Percentiles rank a stretch among this genome's conserved stretches.
Evolutionary conservation across 2,113 vertebrate species (phyloP).

Genomic region (Alces alces): DNA sequence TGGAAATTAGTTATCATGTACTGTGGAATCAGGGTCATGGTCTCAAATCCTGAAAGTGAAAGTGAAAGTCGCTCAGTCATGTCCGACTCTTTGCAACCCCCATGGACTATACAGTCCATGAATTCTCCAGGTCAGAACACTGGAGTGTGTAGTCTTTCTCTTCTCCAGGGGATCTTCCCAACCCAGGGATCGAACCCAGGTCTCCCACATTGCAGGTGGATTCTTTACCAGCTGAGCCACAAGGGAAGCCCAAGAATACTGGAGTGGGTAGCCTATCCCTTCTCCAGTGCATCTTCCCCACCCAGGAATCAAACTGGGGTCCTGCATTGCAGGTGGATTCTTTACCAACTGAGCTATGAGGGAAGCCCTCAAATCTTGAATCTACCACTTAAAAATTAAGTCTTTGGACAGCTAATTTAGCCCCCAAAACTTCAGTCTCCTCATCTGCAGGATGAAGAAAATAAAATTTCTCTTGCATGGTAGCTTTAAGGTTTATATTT

Average conservation of each 20-base stretch:
- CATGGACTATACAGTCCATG: not conserved
- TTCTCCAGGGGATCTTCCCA: not conserved
- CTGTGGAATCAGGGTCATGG: not conserved
- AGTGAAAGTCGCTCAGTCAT: not conserved
- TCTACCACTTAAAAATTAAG: constrained; percentile 14
- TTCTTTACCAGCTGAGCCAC: not conserved
- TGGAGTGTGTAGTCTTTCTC: not conserved
- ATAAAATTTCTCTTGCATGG: not conserved
- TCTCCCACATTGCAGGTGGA: not conserved
- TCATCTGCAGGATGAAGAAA: not conserved
- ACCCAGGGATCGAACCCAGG: not conserved
- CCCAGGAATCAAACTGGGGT: not conserved
- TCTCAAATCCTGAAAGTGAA: not conserved
- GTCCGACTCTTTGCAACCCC: not conserved
- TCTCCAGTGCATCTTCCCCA: not conserved
- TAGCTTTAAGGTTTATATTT: not conserved
- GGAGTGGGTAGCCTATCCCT: not conserved
- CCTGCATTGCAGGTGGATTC: not conserved
- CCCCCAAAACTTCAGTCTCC: not conserved
- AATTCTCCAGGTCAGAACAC: not conserved
- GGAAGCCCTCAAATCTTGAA: not conserved
- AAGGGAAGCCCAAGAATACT: not conserved
- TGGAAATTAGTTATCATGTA: not conserved
- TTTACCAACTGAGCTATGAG: not conserved
- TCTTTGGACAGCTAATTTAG: not conserved